These are phyloP conservation scores for Ambastaia sidthimunki DNA, from an alignment of 2,797 vertebrate genomes.

Conservation along the genomic window DNA sequence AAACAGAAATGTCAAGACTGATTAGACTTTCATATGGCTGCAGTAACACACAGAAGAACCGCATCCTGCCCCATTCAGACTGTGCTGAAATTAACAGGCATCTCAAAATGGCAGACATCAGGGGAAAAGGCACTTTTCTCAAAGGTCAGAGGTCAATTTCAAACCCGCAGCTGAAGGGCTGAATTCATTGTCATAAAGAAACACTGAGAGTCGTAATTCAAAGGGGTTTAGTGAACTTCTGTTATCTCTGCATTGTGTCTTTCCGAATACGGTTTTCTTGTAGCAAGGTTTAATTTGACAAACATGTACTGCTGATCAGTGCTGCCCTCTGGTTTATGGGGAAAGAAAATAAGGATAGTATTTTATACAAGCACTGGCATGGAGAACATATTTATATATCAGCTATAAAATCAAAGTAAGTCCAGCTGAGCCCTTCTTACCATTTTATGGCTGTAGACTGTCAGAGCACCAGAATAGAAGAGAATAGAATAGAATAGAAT, in stretches of 20 bases:
- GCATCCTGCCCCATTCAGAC: slow-evolving; percentile 14
- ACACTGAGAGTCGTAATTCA: slow-evolving; percentile 40
- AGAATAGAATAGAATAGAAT: slow-evolving; percentile 32
- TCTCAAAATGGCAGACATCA: slow-evolving; percentile 59
- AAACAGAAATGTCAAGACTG: slow-evolving; percentile 60
- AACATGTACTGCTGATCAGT: slow-evolving; percentile 49
- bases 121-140: slow-evolving; percentile 43
- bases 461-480: not conserved
- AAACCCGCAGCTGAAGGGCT: slow-evolving; percentile 43
- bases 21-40: slow-evolving; percentile 56
- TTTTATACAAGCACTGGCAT: slow-evolving; percentile 25
- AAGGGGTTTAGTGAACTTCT: slow-evolving; percentile 31
- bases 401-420: slow-evolving; percentile 5
- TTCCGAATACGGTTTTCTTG: not conserved
- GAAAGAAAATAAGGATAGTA: slow-evolving; percentile 36
- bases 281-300: slow-evolving; percentile 40
- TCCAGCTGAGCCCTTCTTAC: slow-evolving; percentile 41
- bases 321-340: slow-evolving; percentile 57
- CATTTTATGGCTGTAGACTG: slow-evolving; percentile 11
- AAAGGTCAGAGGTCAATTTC: slow-evolving; percentile 44
- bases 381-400: slow-evolving; percentile 31
- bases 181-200: slow-evolving; percentile 24
- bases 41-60: slow-evolving; percentile 21
- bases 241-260: not conserved
- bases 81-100: slow-evolving; percentile 47